Evolutionary conservation across 1,140 invertebrate species (phyloP).

Genomic region (Zaprionus gabonicus): DNA sequence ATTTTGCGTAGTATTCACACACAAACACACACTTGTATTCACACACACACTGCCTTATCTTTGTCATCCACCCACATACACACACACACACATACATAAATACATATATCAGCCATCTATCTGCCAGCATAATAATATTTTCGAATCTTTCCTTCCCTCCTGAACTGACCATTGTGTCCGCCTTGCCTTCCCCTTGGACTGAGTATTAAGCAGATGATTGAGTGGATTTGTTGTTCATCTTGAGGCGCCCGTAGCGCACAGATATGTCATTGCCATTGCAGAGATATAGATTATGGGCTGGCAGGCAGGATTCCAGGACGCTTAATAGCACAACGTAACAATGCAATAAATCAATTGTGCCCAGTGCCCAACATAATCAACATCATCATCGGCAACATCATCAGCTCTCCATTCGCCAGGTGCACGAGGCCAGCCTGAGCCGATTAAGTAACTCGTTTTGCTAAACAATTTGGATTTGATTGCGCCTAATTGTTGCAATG

Average conservation of each 20-base stretch:
- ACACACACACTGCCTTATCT: not conserved
- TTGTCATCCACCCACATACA: slow-evolving; percentile 23
- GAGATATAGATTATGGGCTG: slow-evolving; percentile 59
- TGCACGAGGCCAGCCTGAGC: slow-evolving; percentile 23
- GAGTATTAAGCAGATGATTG: slow-evolving; percentile 77
- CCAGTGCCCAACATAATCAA: slow-evolving; percentile 3
- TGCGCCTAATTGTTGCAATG: slow-evolving; percentile 47
- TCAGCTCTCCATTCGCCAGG: slow-evolving; percentile 16
- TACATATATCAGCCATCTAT: not conserved
- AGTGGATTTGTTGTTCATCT: slow-evolving; percentile 73
- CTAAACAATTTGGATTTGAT: slow-evolving; percentile 50
- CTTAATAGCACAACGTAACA: slow-evolving; percentile 53
- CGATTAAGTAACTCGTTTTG: slow-evolving; percentile 24
- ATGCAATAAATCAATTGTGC: slow-evolving; percentile 40
- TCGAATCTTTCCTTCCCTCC: not conserved
- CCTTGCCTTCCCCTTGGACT: slow-evolving; percentile 26
- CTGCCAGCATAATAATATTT: slow-evolving; percentile 1
- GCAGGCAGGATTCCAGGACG: slow-evolving; percentile 54
- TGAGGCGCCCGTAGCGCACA: slow-evolving; percentile 60
- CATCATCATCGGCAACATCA: slow-evolving; percentile 3
- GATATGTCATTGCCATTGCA: slow-evolving; percentile 58
- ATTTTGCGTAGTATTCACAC: slow-evolving; percentile 39
- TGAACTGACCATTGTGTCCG: slow-evolving; percentile 13
- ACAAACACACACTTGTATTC: slow-evolving; percentile 6
- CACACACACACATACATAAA: not conserved